phyloP scores from a whole-genome alignment of 2,113 vertebrate species.

The Sphaerodactylus townsendi region DNA sequence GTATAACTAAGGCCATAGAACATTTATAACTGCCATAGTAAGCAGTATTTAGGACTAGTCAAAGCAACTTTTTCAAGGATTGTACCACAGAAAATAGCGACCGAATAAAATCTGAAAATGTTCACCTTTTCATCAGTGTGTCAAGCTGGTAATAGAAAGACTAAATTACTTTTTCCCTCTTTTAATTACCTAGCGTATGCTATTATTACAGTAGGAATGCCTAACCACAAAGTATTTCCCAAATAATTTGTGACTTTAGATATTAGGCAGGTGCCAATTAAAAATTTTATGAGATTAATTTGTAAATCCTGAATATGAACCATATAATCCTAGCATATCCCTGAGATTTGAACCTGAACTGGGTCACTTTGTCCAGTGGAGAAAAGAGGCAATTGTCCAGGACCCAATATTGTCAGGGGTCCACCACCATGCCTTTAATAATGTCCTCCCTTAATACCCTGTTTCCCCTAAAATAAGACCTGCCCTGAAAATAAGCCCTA shows the following conservation, averaged over 20 bases:
- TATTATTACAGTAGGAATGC: neutral
- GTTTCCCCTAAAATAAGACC: no score
- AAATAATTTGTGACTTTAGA: neutral
- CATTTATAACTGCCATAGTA: neutral
- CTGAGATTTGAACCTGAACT: neutral
- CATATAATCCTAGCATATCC: neutral
- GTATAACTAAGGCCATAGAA: neutral
- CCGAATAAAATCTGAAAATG: no score
- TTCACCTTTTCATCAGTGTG: neutral
- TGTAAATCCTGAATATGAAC: neutral
- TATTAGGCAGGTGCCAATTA: neutral
- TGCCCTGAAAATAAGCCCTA: no score
- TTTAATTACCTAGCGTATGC: neutral
- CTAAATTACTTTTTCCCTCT: neutral
- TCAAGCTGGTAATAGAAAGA: neutral
- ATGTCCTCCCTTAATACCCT: no score
- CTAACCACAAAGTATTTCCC: neutral
- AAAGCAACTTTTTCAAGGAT: neutral
- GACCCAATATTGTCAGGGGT: no score
- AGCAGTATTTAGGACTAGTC: neutral
- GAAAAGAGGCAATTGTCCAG: no score
- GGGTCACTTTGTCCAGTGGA: no score
- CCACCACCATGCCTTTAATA: no score
- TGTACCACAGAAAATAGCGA: neutral
- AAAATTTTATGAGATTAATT: neutral